Evolutionary conservation across 2,797 vertebrate species (phyloP).

Genomic region (Sarcophilus harrisii): DNA sequence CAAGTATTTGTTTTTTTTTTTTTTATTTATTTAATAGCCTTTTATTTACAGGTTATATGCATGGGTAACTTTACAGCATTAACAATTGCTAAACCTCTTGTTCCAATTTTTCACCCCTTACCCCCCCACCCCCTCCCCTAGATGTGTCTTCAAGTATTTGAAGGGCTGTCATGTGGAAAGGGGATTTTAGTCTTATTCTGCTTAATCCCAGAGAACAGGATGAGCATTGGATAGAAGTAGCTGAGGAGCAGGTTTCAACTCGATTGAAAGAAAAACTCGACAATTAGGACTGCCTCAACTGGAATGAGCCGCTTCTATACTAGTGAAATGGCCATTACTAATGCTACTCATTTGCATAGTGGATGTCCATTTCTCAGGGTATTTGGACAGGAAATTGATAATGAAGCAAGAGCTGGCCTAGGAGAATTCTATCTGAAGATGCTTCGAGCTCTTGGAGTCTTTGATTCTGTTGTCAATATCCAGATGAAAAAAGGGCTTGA

Average conservation of each 20-base stretch:
- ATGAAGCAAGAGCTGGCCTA: background rate
- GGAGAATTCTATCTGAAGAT: background rate
- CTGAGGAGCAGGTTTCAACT: background rate
- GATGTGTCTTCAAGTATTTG: background rate
- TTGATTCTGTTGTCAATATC: background rate
- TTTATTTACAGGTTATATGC: too few relatives aligned
- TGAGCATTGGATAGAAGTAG: background rate
- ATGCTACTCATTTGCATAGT: background rate
- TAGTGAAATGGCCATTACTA: background rate
- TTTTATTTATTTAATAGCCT: too few relatives aligned
- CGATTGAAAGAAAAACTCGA: background rate
- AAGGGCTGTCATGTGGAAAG: background rate
- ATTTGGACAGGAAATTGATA: background rate
- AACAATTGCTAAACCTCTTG: too few relatives aligned
- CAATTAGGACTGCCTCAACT: background rate
- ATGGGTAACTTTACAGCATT: too few relatives aligned
- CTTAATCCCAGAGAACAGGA: background rate
- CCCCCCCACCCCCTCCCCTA: too few relatives aligned
- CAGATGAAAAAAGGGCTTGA: background rate
- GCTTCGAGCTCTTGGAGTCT: background rate
- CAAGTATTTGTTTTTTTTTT: too few relatives aligned
- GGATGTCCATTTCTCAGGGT: background rate
- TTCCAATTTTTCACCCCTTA: too few relatives aligned
- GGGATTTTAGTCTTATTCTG: background rate
- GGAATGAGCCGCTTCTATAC: background rate